Evolutionary conservation across 1,140 invertebrate genomes (phyloP), one percentile per base, ranked within the genome.

Genomic region (Conopomorpha cramerella): DNA sequence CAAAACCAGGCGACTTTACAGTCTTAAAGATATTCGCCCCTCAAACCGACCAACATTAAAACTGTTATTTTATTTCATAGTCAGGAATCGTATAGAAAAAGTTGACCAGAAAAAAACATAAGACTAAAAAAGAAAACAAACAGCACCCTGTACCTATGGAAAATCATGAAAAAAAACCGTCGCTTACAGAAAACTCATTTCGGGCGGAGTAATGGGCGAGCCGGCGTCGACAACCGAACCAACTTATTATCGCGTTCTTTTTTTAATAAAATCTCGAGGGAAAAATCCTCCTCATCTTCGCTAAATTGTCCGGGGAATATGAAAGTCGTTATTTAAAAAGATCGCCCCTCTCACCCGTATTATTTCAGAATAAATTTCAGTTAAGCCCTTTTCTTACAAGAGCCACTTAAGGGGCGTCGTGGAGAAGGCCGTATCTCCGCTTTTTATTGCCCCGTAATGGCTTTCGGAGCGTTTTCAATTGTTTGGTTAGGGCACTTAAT

Each of bases 321-420:
- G 66, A 74, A 72, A 61, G 70, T 60, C 70, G 59, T 74, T 74
- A 72, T 74, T 72, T 71, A 70, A 71, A 66, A 63, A 57, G 58
- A 67, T 68, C 53, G 67, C 70, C 43, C n/a, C n/a, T n/a, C 54
- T 55, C 54, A 56, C 38, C 43, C 55, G 54, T 67, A 73, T 73
- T 73, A 70, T 74, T 74, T 71, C 59, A 46, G 66, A 61, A 70
- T 74, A 74, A 74, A 74, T 74, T 71, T 64, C 45, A 64, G 47
- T 62, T 63, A 61, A 71, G 61, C 58, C 51, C 46, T 50, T 49
- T 55, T 45, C 45, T 51, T 45, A 42, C 37, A 44, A 53, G 50
- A 35, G 49, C 49, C 56, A 49, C 61, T 63, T 43, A 52, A 64
- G 41, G 3, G n/a, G 1, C 3, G 3, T 17, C 30, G 25, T 23